Percentiles rank a stretch among this genome's conserved stretches.
These are phyloP conservation scores for Diaphora mendica DNA, from an alignment of 2,888 invertebrate genomes.

Conservation along the genomic window DNA sequence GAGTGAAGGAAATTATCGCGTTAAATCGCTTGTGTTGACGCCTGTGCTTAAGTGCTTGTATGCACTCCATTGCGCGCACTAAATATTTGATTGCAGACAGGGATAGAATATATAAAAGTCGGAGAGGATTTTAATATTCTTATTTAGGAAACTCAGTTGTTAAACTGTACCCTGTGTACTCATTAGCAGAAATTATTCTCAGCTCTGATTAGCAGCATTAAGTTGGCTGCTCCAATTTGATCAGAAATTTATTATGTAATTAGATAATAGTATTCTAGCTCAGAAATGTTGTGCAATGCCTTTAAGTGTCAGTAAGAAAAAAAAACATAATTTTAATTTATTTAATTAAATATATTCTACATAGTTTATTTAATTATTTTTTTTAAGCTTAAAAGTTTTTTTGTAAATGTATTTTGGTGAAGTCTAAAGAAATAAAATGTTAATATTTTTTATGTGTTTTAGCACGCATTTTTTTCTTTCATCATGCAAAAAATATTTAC, in stretches of 20 bases:
- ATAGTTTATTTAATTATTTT: no score
- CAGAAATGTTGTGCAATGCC: background rate
- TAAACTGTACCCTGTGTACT: background rate
- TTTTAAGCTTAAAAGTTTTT: background rate
- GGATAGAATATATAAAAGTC: background rate
- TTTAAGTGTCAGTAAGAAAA: background rate
- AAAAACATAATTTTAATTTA: no score
- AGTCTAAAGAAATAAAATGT: background rate
- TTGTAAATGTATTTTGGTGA: background rate
- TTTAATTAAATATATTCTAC: background rate
- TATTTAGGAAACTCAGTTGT: background rate
- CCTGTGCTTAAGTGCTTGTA: slow-evolving; percentile 24
- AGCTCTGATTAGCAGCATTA: background rate
- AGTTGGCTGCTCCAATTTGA: background rate
- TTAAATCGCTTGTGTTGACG: slow-evolving; percentile 44
- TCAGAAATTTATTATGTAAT: background rate
- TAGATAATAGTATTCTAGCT: background rate
- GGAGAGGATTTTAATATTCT: background rate
- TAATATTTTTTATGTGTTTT: background rate
- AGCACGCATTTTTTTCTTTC: background rate
- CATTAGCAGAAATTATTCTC: background rate
- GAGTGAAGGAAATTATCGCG: slow-evolving; percentile 43
- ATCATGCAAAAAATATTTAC: background rate
- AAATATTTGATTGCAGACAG: slow-evolving; percentile 25
- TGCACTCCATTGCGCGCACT: slow-evolving; percentile 28